phyloP scores from a whole-genome alignment of 2,797 vertebrate genomes.

The Phalanger gymnotis region DNA sequence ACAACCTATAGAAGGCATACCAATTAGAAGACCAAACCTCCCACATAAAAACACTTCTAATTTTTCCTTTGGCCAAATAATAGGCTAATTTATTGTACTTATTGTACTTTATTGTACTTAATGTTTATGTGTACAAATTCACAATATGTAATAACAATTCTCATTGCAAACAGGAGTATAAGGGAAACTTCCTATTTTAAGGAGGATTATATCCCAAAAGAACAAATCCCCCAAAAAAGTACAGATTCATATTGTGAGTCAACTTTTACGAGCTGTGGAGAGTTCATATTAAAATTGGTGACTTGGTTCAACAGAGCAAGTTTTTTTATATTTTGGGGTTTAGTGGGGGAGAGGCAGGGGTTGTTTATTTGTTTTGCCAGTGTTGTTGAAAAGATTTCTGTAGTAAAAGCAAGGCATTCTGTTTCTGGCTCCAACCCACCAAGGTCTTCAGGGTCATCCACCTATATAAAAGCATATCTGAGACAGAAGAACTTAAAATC shows the following conservation, averaged over 20 bases:
- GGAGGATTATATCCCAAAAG: not conserved
- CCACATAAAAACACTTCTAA: not conserved
- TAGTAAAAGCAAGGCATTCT: not conserved
- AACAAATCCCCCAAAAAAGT: not conserved
- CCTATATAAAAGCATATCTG: not conserved
- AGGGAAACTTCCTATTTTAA: not conserved
- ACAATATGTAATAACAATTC: not conserved
- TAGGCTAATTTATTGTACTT: not conserved
- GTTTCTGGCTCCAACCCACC: not conserved
- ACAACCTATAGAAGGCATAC: not conserved
- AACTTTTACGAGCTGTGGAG: not conserved
- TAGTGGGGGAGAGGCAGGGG: no score
- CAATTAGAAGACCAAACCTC: not conserved
- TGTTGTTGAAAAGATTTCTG: not conserved
- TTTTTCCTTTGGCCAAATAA: not conserved
- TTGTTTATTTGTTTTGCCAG: not conserved
- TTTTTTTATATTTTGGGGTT: not conserved
- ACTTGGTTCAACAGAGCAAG: not conserved
- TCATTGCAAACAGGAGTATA: not conserved
- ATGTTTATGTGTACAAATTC: not conserved
- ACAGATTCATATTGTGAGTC: not conserved
- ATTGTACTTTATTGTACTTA: not conserved
- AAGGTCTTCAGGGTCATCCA: not conserved
- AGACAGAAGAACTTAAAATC: not conserved
- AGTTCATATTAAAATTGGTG: not conserved